These are phyloP conservation scores for Pogonophryne albipinna DNA, from an alignment of 2,797 vertebrate species.

Conservation along the genomic window DNA sequence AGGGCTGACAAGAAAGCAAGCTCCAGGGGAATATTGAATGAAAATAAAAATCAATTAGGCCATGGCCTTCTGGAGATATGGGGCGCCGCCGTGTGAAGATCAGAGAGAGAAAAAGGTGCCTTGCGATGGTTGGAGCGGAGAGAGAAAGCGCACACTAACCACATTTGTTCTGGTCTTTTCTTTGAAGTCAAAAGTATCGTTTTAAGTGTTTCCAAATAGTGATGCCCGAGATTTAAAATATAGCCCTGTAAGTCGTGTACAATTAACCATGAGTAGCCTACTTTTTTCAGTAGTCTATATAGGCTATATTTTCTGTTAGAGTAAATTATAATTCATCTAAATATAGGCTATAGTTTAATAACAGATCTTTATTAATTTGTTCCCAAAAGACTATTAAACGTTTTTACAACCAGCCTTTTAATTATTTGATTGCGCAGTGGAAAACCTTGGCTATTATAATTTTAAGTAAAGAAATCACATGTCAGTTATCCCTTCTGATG, in stretches of 20 bases:
- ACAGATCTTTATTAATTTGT: background rate
- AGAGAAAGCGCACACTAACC: slow-evolving; percentile 77
- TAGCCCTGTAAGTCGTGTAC: background rate
- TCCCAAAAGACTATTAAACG: rapidly evolving
- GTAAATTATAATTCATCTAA: background rate
- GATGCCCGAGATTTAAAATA: background rate
- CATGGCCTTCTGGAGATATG: slow-evolving; percentile 83
- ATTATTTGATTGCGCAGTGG: background rate
- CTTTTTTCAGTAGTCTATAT: too few relatives aligned
- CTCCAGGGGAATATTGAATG: slow-evolving; percentile 85
- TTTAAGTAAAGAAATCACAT: background rate
- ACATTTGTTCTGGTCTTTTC: slow-evolving; percentile 81
- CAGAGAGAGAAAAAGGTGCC: slow-evolving; percentile 74
- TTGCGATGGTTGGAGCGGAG: slow-evolving; percentile 69
- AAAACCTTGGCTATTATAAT: background rate
- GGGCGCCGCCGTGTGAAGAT: slow-evolving; percentile 82
- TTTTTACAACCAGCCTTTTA: background rate
- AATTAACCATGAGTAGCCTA: too few relatives aligned
- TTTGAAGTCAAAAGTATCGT: slow-evolving; percentile 68
- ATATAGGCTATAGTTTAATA: too few relatives aligned
- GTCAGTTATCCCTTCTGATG: background rate
- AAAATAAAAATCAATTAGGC: slow-evolving; percentile 91
- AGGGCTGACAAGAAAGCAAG: slow-evolving; percentile 82
- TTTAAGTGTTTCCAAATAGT: slow-evolving; percentile 33
- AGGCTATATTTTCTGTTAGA: too few relatives aligned